Conservation (phyloP, 2,888 invertebrate genomes). For the Machimus rusticus region DNA sequence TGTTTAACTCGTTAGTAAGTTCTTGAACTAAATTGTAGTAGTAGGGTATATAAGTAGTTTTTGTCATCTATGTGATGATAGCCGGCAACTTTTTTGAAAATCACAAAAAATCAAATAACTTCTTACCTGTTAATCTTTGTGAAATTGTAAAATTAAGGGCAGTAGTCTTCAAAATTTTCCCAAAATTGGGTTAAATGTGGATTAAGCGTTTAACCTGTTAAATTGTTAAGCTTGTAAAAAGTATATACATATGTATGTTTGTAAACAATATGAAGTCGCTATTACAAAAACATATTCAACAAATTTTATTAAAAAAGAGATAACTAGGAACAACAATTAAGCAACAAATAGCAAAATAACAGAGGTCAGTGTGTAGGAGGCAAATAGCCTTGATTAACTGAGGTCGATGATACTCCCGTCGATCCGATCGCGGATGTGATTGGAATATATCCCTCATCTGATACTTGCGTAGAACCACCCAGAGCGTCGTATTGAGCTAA, state of each 20-base stretch:
- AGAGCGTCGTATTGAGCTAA: slow-evolving; percentile 46
- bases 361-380: slow-evolving; percentile 18
- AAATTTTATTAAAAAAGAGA: neutral
- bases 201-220: too few species aligned
- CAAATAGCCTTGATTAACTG: slow-evolving; percentile 8
- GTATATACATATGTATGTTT: neutral
- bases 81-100: too few species aligned
- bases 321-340: slow-evolving; percentile 25
- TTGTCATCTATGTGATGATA: too few species aligned
- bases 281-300: neutral
- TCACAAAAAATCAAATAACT: too few species aligned
- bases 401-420: slow-evolving; percentile 59
- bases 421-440: slow-evolving; percentile 53
- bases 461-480: slow-evolving; percentile 44
- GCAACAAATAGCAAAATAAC: neutral
- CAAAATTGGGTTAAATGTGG: too few species aligned
- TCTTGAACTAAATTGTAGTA: too few species aligned
- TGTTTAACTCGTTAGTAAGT: too few species aligned
- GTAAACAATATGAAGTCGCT: neutral
- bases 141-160: too few species aligned
- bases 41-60: too few species aligned
- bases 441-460: slow-evolving; percentile 42
- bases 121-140: too few species aligned
- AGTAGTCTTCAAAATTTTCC: too few species aligned
- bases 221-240: neutral